phyloP scores from a whole-genome alignment of 2,797 vertebrate species.

The Catostomus latipinnis region DNA sequence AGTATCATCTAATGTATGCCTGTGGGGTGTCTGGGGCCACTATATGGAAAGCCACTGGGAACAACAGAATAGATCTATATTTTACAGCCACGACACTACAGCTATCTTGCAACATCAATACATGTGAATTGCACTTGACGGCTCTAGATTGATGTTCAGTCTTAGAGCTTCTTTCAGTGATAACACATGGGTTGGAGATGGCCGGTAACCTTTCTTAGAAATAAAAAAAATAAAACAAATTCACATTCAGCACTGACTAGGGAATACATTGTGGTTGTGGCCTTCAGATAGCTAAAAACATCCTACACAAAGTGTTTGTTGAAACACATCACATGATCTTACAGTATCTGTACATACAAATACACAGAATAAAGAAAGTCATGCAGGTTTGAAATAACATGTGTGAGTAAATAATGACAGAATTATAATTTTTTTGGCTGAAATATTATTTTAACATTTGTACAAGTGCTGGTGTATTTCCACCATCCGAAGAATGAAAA shows the following conservation, averaged over 20 bases:
- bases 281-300: constrained; percentile 11
- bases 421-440: not conserved
- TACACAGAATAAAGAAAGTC: too few species aligned
- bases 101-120: constrained; percentile 34
- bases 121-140: constrained; percentile 29
- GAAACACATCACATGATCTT: constrained; percentile 14
- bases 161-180: constrained; percentile 24
- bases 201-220: constrained; percentile 14
- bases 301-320: not conserved
- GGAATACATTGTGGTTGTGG: constrained; percentile 17
- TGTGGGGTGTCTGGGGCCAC: constrained; percentile 11
- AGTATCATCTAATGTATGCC: constrained; percentile 36
- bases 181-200: constrained; percentile 6
- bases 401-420: constrained; percentile 47
- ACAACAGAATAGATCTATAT: constrained; percentile 42
- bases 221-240: too few species aligned
- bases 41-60: constrained; percentile 19
- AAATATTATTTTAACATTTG: too few species aligned
- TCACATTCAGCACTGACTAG: not conserved
- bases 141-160: constrained; percentile 21
- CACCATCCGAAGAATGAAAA: too few species aligned
- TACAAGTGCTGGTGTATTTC: too few species aligned
- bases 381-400: too few species aligned
- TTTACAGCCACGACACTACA: constrained; percentile 14
- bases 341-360: constrained; percentile 29